Evolutionary conservation across 2,888 invertebrate species (phyloP), one percentile per base, ranked within the genome.

Genomic region (Amitus sp.): DNA sequence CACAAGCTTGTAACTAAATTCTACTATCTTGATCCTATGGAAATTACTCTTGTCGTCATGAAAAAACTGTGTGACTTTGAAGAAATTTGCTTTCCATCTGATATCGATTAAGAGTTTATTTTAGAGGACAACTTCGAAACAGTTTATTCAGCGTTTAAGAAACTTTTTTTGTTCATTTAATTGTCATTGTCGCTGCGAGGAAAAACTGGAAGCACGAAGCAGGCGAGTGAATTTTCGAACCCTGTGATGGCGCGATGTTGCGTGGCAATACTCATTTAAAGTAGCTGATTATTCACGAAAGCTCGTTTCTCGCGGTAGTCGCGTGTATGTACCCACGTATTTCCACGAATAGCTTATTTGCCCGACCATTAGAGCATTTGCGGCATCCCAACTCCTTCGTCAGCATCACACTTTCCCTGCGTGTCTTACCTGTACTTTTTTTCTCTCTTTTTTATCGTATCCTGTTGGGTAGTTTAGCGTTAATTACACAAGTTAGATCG

Each of bases 341-440:
- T 46, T 15, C 10, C 17, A 28, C 39, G 42, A 12, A 47, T 42
- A 39, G 39, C 28, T 51, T 72, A 65, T 74, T 74, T 75, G 69
- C 70, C 51, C 66, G 68, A 56, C 71, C 69, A 67, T 75, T 75
- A 74, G 70, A 72, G 70, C 70, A 64, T 72, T 73, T 73, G 72
- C 70, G 66, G 63, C 58, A 43, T 53, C 49, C 61, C 47, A 49
- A 54, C 58, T 56, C 67, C 15, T 52, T 43, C 56, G 54, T 59
- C 30, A 43, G 13, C 42, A 20, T 56, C 46, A 15, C 43, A 47
- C 60, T 45, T 55, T 47, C 33, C 30, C 33, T 47, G 33, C 30
- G 17, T 37, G 37, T 4, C 37, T 37, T 9, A 46, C 53, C 52
- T 53, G 27, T 47, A 15, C 19, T 37, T 45, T 58, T 58, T 65